phyloP scores from a whole-genome alignment of 1,140 invertebrate species.

The Diprion similis region DNA sequence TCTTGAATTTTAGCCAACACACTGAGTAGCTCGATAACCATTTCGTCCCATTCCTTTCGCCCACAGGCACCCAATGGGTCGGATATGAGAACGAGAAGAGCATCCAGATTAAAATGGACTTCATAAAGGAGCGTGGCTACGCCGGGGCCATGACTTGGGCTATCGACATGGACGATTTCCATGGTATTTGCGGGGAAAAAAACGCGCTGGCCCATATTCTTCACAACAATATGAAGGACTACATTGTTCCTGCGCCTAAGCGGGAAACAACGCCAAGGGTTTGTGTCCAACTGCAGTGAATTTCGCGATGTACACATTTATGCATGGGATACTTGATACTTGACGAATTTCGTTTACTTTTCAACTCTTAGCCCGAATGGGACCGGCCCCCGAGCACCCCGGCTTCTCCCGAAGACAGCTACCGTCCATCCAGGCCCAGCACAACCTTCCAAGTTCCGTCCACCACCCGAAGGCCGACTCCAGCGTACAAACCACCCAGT shows the following conservation, averaged over 20 bases:
- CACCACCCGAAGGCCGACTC: constrained; percentile 30
- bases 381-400: constrained; percentile 71
- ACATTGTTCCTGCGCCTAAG: constrained; percentile 74
- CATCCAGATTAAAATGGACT: constrained; percentile 87
- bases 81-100: constrained; percentile 86
- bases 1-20: no score
- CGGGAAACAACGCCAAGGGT: constrained; percentile 74
- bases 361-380: constrained; percentile 69
- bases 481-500: constrained; percentile 43
- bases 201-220: constrained; percentile 78
- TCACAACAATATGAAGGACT: constrained; percentile 75
- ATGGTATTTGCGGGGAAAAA: constrained; percentile 75
- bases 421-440: constrained; percentile 40
- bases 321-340: neutral
- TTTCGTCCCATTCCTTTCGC: neutral
- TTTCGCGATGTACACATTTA: no score
- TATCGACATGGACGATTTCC: constrained; percentile 87
- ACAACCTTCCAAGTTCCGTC: constrained; percentile 37
- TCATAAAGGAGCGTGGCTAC: constrained; percentile 81
- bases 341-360: constrained; percentile 19
- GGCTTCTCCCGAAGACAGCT: constrained; percentile 47
- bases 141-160: constrained; percentile 91
- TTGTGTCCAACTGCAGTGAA: constrained; percentile 30
- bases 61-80: constrained; percentile 82
- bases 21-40: no score